A percentile compares a stretch with the other conserved stretches of the same genome.
These are phyloP conservation scores for Himalopsyche tibetana DNA, from an alignment of 2,888 invertebrate species.

Conservation along the genomic window DNA sequence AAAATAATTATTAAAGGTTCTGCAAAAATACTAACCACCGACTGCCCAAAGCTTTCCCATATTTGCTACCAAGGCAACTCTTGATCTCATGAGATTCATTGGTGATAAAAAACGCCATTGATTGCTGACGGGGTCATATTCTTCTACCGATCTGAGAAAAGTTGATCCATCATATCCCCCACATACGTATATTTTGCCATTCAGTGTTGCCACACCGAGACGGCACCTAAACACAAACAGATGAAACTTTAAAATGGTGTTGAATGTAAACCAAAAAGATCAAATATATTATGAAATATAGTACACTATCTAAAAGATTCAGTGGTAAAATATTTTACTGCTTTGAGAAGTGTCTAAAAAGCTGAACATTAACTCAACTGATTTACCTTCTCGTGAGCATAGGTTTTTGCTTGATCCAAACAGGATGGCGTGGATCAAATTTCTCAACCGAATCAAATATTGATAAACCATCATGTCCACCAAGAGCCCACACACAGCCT, in stretches of 20 bases:
- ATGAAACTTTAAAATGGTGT: no score
- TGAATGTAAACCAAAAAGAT: no score
- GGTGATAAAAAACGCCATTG: conserved; percentile 87
- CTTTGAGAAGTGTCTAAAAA: no score
- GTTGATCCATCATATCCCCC: conserved; percentile 91
- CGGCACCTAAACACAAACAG: conserved; percentile 78
- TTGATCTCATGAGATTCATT: conserved; percentile 89
- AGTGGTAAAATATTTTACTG: no score
- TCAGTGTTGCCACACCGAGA: conserved; percentile 87
- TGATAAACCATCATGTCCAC: conserved; percentile 92
- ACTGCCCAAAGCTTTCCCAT: conserved; percentile 91
- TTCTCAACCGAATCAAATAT: conserved; percentile 92
- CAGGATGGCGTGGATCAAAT: conserved; percentile 84
- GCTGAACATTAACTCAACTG: background rate
- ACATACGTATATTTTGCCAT: conserved; percentile 89
- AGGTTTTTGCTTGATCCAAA: conserved; percentile 85
- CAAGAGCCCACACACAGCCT: conserved; percentile 87
- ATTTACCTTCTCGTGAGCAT: conserved; percentile 84
- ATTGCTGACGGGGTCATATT: conserved; percentile 85
- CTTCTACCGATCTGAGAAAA: conserved; percentile 89
- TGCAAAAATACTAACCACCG: conserved; percentile 75
- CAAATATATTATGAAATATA: no score
- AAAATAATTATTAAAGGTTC: no score
- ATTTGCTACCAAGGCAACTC: conserved; percentile 89
- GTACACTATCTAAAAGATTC: no score